Conservation (phyloP, 2,797 vertebrate genomes). For the Molossus molossus region DNA sequence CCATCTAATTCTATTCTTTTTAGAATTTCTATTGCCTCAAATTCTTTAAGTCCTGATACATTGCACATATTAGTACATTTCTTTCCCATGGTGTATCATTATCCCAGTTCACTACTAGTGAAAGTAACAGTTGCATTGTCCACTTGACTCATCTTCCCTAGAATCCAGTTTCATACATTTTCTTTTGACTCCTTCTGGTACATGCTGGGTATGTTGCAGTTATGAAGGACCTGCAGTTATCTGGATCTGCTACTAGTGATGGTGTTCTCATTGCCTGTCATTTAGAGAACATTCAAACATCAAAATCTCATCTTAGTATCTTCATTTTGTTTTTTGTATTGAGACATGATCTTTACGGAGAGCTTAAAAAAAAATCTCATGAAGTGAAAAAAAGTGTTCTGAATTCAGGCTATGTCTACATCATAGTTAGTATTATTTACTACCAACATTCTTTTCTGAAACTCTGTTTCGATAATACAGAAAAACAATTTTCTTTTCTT, state of each 20-base stretch:
- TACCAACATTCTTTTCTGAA: conserved; percentile 29
- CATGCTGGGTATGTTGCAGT: not conserved
- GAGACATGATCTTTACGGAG: not conserved
- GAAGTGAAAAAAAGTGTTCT: not conserved
- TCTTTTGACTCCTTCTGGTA: not conserved
- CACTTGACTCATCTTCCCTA: not conserved
- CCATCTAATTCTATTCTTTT: conserved; percentile 8
- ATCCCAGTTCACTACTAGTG: not conserved
- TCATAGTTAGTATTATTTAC: not conserved
- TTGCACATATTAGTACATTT: not conserved
- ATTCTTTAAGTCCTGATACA: not conserved
- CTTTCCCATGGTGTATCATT: not conserved
- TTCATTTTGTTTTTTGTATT: not conserved
- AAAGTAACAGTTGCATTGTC: not conserved
- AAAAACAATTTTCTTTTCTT: conserved; percentile 32
- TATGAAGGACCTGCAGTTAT: not conserved
- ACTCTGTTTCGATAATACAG: conserved; percentile 41
- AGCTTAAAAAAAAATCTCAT: conserved; percentile 6
- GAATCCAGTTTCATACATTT: not conserved
- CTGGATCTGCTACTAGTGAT: not conserved
- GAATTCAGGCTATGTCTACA: not conserved
- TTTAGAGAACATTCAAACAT: not conserved
- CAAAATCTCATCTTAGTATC: not conserved
- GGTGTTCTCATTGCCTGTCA: not conserved
- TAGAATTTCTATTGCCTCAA: conserved; percentile 16